These are phyloP conservation scores for Cebus imitator DNA, from an alignment of 2,113 vertebrate genomes.

Conservation along the genomic window DNA sequence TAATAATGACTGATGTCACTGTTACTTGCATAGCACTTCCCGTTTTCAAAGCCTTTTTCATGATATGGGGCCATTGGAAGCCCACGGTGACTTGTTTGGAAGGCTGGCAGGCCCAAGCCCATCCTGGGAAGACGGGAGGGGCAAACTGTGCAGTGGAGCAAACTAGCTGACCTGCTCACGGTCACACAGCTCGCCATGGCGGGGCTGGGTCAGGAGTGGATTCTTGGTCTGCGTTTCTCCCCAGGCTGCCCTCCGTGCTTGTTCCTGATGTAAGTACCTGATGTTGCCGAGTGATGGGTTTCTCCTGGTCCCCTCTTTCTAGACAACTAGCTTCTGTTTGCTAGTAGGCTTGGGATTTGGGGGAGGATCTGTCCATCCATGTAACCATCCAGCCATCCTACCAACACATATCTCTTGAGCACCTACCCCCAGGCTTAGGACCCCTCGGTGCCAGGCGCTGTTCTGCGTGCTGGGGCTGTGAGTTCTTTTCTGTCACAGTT, in stretches of 20 bases:
- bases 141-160: fast-evolving
- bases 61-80: background rate
- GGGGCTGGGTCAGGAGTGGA: background rate
- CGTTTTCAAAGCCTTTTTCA: background rate
- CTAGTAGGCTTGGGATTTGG: background rate
- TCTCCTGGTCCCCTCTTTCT: background rate
- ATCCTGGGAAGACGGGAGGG: background rate
- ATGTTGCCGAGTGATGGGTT: no score
- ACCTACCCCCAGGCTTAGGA: background rate
- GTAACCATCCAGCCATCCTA: background rate
- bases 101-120: background rate
- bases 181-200: background rate
- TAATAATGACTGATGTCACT: background rate
- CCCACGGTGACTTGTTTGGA: background rate
- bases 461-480: background rate
- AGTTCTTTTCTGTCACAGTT: background rate
- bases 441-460: background rate
- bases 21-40: background rate
- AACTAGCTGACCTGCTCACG: background rate
- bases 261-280: background rate
- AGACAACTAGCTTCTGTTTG: background rate
- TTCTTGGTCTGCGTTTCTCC: background rate
- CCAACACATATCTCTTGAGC: background rate
- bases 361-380: background rate
- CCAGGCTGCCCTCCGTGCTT: background rate